Conservation (phyloP, 2,113 vertebrate genomes). For the Lichenostomus cassidix region DNA sequence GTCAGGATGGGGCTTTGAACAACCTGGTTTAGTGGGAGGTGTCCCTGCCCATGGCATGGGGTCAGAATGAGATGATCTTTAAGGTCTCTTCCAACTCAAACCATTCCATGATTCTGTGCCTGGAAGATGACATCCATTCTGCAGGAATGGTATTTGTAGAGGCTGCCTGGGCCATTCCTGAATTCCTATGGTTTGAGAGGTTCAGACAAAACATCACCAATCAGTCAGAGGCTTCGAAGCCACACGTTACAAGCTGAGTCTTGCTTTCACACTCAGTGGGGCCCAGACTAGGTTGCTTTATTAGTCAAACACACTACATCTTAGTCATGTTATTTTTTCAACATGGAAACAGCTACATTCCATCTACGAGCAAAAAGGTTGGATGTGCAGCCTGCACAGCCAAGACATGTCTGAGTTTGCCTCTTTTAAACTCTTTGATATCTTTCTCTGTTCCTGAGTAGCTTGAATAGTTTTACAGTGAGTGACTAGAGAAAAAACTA, state of each 20-base stretch:
- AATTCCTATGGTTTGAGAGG: not conserved
- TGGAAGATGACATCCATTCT: not conserved
- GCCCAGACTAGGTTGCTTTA: not conserved
- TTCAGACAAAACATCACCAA: not conserved
- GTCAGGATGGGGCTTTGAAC: not conserved
- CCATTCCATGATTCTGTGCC: not conserved
- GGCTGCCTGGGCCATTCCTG: not conserved
- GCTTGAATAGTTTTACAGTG: not conserved
- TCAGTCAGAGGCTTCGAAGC: not conserved
- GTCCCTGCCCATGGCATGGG: not conserved
- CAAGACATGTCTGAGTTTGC: constrained; percentile 33
- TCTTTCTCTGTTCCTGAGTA: not conserved
- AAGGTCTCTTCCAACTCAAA: not conserved
- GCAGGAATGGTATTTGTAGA: not conserved
- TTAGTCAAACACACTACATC: not conserved
- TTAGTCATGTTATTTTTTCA: constrained; percentile 44
- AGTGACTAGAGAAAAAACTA: not conserved
- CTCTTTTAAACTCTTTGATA: constrained; percentile 11
- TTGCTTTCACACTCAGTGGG: not conserved
- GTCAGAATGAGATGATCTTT: not conserved
- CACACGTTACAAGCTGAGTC: not conserved
- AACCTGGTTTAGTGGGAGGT: not conserved
- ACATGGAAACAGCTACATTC: constrained; percentile 33
- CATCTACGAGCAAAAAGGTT: not conserved
- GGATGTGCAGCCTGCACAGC: not conserved